Evolutionary conservation across 2,888 invertebrate genomes (phyloP).

Genomic region (Autographa pulchrina): DNA sequence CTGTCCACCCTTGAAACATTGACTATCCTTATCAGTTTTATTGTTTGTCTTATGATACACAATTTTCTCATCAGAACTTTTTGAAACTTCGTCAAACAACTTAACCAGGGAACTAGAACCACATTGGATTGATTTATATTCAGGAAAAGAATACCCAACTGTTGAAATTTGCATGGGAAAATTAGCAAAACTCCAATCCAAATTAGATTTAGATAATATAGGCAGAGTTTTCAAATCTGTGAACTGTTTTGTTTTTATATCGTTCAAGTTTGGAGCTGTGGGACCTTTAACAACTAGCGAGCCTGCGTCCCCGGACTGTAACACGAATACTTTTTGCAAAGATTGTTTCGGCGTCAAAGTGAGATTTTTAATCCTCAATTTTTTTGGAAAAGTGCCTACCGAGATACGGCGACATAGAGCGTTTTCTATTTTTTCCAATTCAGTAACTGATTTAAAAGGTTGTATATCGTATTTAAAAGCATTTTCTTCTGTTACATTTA

Average conservation of each 20-base stretch:
- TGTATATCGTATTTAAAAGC: conserved; percentile 37
- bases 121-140: conserved; percentile 49
- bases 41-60: conserved; percentile 2
- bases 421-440: conserved; percentile 70
- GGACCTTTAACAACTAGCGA: conserved; percentile 72
- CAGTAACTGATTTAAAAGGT: conserved; percentile 59
- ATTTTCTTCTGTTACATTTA: conserved; percentile 17
- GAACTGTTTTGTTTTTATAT: conserved; percentile 56
- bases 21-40: conserved; percentile 53
- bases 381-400: conserved; percentile 72
- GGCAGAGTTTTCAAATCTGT: conserved; percentile 64
- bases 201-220: conserved; percentile 64
- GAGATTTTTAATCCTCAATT: conserved; percentile 74
- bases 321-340: conserved; percentile 68
- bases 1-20: conserved; percentile 53
- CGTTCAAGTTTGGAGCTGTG: conserved; percentile 62
- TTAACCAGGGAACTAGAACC: conserved; percentile 38
- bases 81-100: conserved; percentile 41
- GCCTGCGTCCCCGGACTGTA: conserved; percentile 77
- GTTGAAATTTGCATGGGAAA: conserved; percentile 79
- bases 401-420: conserved; percentile 70
- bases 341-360: conserved; percentile 79
- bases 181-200: conserved; percentile 69
- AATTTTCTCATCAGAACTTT: conserved; percentile 8
- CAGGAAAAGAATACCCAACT: conserved; percentile 75